Base-by-base conservation (phyloP, 2,113 vertebrate species). In the Carassius auratus region DNA sequence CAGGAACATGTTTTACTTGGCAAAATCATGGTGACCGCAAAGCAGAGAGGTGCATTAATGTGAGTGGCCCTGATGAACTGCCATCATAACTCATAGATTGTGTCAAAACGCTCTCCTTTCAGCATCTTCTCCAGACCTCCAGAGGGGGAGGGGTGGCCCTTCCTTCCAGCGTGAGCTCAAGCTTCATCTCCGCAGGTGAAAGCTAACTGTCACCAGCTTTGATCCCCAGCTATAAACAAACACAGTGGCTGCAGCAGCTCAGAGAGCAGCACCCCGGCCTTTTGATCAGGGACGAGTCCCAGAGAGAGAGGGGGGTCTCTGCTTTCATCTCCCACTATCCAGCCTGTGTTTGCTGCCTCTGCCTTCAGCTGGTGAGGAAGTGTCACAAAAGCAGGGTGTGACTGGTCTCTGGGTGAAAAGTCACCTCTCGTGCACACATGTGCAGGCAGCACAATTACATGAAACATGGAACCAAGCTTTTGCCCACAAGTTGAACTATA, bases 151-250 rank as follows among this genome's bases (percentile, higher is more conserved):
- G 76, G 86, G 77, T 19, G 69, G 81, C 91, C 88, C 74, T 73
- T 88, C 93, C 91, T 92, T 89, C 89, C 89, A 89, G 89, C 91
- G 89, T 93, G 92, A 94, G 91, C 89, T 91, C 93, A 92, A 93
- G 93, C 86, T 89, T 92, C 33, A 13, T 81, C 93, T 94, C 93
- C 84, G 84, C 93, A 95, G 94, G 94, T 86, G 88, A 95, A 95
- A 94, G 93, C 94, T 94, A 95, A 95, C 94, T 93, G 92, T 92
- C 90, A 93, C 89, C 90, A 88, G 92, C 95, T 95, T 95, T 95
- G 95, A 95, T 95, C 95, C 93, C 93, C 90, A 79, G 88, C 86
- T 92, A 93, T 92, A 93, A 92, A 92, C 82, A 89, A 89, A 86
- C 87, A 69, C 86, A 84, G 91, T 89, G 92, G 89, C 88, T 76